Evolutionary conservation across 2,888 invertebrate genomes (phyloP).

Genomic region (Trachelus troglodyta): DNA sequence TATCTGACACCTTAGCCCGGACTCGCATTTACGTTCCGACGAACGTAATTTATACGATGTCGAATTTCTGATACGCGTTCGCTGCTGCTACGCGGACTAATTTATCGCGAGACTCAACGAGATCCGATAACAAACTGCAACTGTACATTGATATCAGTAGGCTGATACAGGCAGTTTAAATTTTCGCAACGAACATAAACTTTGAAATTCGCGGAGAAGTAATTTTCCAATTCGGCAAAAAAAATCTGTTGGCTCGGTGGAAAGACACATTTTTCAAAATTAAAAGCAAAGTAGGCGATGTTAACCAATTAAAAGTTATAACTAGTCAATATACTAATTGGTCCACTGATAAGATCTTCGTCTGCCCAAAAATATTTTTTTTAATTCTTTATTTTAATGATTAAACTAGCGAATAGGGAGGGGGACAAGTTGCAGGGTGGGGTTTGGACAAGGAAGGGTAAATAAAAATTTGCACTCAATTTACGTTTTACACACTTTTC

Average conservation of each 20-base stretch:
- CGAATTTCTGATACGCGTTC: neutral
- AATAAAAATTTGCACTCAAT: conserved; percentile 14
- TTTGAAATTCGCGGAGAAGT: too few species aligned
- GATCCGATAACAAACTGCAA: neutral
- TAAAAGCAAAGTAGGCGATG: too few species aligned
- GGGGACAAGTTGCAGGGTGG: too few species aligned
- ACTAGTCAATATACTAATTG: neutral
- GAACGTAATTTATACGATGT: neutral
- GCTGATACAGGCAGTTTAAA: neutral
- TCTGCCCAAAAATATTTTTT: too few species aligned
- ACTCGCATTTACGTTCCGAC: neutral
- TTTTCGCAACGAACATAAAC: neutral
- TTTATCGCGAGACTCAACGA: neutral
- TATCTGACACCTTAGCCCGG: neutral
- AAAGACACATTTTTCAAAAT: too few species aligned
- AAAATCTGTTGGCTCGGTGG: too few species aligned
- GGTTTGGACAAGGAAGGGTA: too few species aligned
- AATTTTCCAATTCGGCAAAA: too few species aligned
- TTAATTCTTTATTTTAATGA: neutral
- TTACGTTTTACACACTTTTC: conserved; percentile 48
- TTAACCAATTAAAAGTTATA: neutral
- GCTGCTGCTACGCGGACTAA: neutral
- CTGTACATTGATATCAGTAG: neutral
- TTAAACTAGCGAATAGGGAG: neutral
- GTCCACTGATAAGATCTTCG: neutral